Evolutionary conservation across 2,888 invertebrate species (phyloP), one percentile per base, ranked within the genome.

Genomic region (Cacoxenus indagator): DNA sequence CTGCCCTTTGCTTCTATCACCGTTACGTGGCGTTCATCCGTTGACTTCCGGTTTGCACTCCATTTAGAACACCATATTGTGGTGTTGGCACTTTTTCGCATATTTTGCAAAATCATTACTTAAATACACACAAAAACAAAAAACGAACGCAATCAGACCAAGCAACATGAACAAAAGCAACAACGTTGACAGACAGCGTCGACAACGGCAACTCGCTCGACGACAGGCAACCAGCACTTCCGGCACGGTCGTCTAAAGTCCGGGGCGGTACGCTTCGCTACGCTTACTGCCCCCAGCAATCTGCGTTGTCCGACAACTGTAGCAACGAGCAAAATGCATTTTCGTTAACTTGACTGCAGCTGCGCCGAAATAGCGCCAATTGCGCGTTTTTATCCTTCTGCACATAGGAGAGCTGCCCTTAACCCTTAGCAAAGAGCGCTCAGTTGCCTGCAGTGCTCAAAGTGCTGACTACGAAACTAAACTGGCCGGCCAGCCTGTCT

Each of bases 281-380:
- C 24, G 5, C 59, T 59, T 67, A n/a, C n/a, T n/a, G n/a, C n/a
- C n/a, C n/a, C n/a, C n/a, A n/a, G n/a, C n/a, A n/a, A 64, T 74
- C 74, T 73, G 70, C 29, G 70, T 78, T 74, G 75, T 81, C 74
- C 11, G 14, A 11, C 17, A 14, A n/a, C 57, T 29, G 0, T 57
- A n/a, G 72, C 70, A 71, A 70, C 72, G 45, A 43, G 45, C 82
- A 72, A 84, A 85, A 86, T 85, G 86, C 85, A 85, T 85, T 85
- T 86, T 85, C 84, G 83, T 86, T 85, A 80, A 79, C 84, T 85
- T 78, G 81, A 76, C 75, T 83, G 81, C 85, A 85, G 86, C 86
- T 85, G 86, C 76, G 86, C 72, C 81, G 74, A 70, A 68, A 43
- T 67, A 64, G 37, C 14, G 51, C 54, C 27, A 22, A 26, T 27